Base-by-base conservation (phyloP, 2,888 invertebrate species). In the Scelioninae gen. 1 region DNA sequence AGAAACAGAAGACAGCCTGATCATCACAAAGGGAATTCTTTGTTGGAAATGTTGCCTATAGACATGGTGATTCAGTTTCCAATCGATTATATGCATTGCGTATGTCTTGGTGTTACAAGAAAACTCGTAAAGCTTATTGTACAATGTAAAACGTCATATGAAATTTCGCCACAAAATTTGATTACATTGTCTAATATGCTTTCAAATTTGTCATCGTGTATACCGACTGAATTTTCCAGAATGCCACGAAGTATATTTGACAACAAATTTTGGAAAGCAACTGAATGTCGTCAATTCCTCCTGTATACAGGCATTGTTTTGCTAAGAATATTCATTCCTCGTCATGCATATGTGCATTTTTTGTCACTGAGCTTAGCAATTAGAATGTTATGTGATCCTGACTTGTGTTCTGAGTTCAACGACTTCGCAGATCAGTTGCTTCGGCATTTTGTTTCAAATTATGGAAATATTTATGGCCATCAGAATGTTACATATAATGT, bases 1-100 rank as follows among this genome's bases (percentile, higher is more conserved):
- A 4, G 58, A 29, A 32, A 9, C 8, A 69, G 47, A 69, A 6
- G 0, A 5, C 69, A 69, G 13, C 6, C n/a, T 0, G n/a, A 38
- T 5, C 69, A 69, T 29, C 69, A 69, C 16, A 11, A 1, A 16
- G 56, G 47, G 38, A 49, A 47, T 34, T 58, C 69, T 10, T 10
- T 49, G 16, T 23, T 69, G 49, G 34, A 69, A 38, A 1, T 47
- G 0, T 15, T 69, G 15, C 7, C 47, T 0, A 58, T 69, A 23
- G 29, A 69, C 29, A 58, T 69, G 58, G 32, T 69, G 0, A 38
- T 3, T 2, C 23, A 58, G 1, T 69, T 69, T 16, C 58, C 69
- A 6, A 29, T 69, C 3, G 69, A 69, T 13, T 69, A 45, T 13
- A 69, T 69, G 68, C 68, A 69, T 56, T 69, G 68, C n/a, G 40